phyloP scores from a whole-genome alignment of 2,113 vertebrate species.

The Tragelaphus scriptus region DNA sequence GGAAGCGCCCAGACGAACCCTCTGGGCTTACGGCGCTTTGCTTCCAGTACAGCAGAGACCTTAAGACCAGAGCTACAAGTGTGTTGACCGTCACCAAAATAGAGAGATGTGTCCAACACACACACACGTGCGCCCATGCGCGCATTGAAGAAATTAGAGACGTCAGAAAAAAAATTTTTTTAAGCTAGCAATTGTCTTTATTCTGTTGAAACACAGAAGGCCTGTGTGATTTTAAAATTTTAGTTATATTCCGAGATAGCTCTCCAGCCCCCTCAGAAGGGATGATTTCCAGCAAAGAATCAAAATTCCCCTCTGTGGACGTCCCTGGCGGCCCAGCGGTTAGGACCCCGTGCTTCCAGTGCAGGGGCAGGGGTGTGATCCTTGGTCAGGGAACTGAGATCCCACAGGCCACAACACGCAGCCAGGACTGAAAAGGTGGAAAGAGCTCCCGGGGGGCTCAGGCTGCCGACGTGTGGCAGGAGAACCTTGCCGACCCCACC shows the following conservation, averaged over 20 bases:
- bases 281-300: neutral
- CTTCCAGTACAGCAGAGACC: neutral
- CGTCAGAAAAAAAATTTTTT: neutral
- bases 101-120: neutral
- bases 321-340: neutral
- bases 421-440: neutral
- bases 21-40: rapidly evolving
- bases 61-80: neutral
- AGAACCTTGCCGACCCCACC: too few relatives aligned
- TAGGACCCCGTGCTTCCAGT: neutral
- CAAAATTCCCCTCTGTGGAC: neutral
- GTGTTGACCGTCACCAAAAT: neutral
- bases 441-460: neutral
- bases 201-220: neutral
- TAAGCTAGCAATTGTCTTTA: neutral
- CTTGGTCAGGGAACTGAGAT: neutral
- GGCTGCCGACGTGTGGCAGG: rapidly evolving
- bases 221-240: neutral
- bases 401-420: rapidly evolving
- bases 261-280: neutral
- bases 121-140: rapidly evolving
- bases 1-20: rapidly evolving
- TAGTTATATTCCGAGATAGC: neutral
- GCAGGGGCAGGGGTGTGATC: neutral
- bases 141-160: neutral